Base-by-base conservation (phyloP, 64 coral and sea anemone genomes). In the Porites australiensis region DNA sequence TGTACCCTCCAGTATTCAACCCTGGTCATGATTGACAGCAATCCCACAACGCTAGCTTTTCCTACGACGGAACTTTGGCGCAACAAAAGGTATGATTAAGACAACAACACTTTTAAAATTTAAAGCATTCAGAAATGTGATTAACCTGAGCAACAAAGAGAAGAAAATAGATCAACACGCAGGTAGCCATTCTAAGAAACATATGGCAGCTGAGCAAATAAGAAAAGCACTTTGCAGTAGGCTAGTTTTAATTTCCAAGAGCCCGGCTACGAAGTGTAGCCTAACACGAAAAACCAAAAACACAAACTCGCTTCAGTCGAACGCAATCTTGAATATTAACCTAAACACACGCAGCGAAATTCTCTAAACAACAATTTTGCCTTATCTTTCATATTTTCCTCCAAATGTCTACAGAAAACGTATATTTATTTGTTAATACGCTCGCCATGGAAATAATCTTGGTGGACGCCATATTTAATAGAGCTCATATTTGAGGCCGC, bases 391-490 rank as follows among this genome's bases (percentile, higher is more conserved):
- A 44, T 4, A 59, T 59, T 59, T 64, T 64, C 4, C 14, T 16
- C 62, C 8, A 15, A 64, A 23, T 54, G 16, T 19, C 47, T 22
- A 55, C 21, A 55, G 18, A 78, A 12, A 6, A 10, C 20, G 51
- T 22, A 9, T 57, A 55, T 20, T n/a, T 18, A 50, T 22, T 76
- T 76, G 44, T 50, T 58, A 22, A 59, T 37, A 37, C 27, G n/a
- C 37, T 61, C 5, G n/a, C 9, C 15, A 48, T 12, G 49, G 4
- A 13, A 63, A 49, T 11, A 27, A 67, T 50, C 18, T 16, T 18
- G 11, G 19, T 16, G 13, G 82, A 61, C 91, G 91, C 82, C 91
- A 87, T 86, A 8, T 77, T 77, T 37, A 37, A 37, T 57, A 57
- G 54, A 47, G 6, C 61, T 64, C 19, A 6, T 16, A 0, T 37